phyloP scores from a whole-genome alignment of 1,140 invertebrate species.

The Zophobas morio region DNA sequence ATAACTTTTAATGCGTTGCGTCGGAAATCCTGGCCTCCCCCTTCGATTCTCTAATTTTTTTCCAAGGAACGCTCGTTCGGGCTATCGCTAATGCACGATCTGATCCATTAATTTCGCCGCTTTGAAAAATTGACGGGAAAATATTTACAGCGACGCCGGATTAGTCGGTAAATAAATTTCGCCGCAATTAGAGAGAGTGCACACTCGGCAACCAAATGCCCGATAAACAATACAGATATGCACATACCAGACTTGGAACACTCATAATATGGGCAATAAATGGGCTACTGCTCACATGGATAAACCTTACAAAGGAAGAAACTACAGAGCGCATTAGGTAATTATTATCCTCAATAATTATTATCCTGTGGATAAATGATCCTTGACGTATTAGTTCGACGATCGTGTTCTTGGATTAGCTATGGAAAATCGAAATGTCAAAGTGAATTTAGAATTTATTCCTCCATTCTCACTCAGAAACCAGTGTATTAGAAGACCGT shows the following conservation, averaged over 20 bases:
- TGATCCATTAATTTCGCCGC: conserved; percentile 27
- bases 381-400: no score
- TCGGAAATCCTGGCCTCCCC: conserved; percentile 1
- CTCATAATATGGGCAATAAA: conserved; percentile 18
- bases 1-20: conserved; percentile 46
- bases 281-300: neutral
- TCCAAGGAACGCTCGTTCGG: neutral
- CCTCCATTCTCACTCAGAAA: no score
- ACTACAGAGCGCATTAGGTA: no score
- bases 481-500: no score
- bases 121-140: conserved; percentile 32
- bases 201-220: conserved; percentile 12
- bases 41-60: conserved; percentile 28
- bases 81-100: conserved; percentile 6
- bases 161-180: conserved; percentile 29
- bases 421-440: no score
- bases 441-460: no score
- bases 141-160: conserved; percentile 15
- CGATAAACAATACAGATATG: conserved; percentile 31
- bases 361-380: no score
- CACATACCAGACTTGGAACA: conserved; percentile 5
- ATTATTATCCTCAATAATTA: no score
- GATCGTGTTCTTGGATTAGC: no score
- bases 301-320: neutral
- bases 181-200: conserved; percentile 26